phyloP scores from a whole-genome alignment of 2,113 vertebrate genomes.

The Asarcornis scutulata region DNA sequence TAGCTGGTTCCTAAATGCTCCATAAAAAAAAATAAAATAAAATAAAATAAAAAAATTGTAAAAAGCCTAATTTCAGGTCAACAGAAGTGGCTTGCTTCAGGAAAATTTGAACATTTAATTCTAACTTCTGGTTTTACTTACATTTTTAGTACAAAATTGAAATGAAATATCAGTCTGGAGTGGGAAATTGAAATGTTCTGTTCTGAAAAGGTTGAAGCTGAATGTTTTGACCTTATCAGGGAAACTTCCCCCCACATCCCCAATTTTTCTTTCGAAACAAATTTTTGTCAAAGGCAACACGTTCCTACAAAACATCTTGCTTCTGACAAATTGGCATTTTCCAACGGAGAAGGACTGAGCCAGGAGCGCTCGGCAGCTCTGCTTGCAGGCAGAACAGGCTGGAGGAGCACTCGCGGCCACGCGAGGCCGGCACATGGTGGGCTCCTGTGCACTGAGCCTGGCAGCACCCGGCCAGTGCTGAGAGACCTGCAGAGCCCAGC shows the following conservation, averaged over 20 bases:
- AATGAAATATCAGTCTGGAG: neutral
- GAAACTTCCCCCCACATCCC: neutral
- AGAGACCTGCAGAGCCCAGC: neutral
- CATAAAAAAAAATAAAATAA: neutral
- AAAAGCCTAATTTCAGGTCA: neutral
- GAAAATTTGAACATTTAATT: neutral
- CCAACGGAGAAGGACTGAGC: rapidly evolving
- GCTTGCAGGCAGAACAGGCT: too few species aligned
- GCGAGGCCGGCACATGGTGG: too few species aligned
- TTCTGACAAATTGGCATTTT: neutral
- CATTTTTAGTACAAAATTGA: neutral
- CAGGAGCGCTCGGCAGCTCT: neutral
- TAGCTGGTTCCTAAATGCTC: neutral
- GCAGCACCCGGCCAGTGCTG: neutral
- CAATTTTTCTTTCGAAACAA: neutral
- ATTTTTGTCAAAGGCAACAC: neutral
- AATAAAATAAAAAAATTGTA: too few species aligned
- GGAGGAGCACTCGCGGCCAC: too few species aligned
- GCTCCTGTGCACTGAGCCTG: neutral
- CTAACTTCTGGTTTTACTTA: neutral
- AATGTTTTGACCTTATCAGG: constrained; percentile 42
- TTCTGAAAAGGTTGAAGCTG: constrained; percentile 35
- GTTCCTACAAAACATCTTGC: neutral
- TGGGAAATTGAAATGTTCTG: constrained; percentile 14
- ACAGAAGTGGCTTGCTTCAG: neutral